A percentile compares a stretch with the other conserved stretches of the same genome.
Evolutionary conservation across 2,888 invertebrate species (phyloP).

Genomic region (Chloroclystis v-ata): DNA sequence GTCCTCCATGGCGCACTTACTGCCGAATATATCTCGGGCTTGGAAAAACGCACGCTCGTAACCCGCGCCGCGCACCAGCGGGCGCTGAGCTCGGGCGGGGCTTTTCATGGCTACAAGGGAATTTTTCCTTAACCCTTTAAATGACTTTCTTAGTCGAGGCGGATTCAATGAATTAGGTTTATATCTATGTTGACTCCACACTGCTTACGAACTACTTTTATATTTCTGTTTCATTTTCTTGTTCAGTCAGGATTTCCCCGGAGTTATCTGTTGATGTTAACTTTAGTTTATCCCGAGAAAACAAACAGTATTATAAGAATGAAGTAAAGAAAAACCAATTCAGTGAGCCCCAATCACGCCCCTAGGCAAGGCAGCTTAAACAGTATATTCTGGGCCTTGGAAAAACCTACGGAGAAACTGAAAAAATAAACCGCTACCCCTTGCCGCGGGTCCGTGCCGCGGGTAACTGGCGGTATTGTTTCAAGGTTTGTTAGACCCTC

Average conservation of each 20-base stretch:
- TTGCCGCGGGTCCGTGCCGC: constrained; percentile 17
- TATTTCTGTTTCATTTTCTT: no score
- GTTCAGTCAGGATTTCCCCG: no score
- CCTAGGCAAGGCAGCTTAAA: constrained; percentile 17
- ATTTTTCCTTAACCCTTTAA: background rate
- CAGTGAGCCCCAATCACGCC: background rate
- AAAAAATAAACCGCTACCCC: constrained; percentile 21
- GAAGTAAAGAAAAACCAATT: background rate
- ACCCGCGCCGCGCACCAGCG: background rate
- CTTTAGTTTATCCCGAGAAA: no score
- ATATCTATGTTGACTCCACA: background rate
- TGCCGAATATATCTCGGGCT: constrained; percentile 32
- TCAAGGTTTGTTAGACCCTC: constrained; percentile 34
- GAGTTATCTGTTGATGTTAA: no score
- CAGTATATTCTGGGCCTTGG: constrained; percentile 32
- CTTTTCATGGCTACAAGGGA: background rate
- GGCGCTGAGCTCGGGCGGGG: background rate
- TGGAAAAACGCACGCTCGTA: constrained; percentile 27
- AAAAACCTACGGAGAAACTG: constrained; percentile 24
- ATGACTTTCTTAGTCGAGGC: background rate
- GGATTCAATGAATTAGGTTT: background rate
- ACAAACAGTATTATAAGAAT: background rate
- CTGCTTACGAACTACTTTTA: no score
- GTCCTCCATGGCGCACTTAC: constrained; percentile 27
- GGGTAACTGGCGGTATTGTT: constrained; percentile 34